Base-by-base conservation (phyloP, 1,140 invertebrate genomes). In the Drosophila punjabiensis region DNA sequence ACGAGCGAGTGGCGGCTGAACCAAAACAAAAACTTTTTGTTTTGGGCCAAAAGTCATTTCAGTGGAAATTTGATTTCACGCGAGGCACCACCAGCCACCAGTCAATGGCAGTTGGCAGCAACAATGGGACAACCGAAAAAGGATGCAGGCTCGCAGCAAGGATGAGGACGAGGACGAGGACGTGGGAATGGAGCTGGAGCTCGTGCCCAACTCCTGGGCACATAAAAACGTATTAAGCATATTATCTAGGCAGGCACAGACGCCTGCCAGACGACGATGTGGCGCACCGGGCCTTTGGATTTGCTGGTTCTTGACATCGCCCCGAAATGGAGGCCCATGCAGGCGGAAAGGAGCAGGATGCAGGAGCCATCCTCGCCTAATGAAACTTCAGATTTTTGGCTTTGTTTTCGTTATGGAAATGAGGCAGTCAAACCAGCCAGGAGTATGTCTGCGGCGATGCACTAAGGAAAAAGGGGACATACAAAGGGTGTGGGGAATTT, bases 201-300 rank as follows among this genome's bases (percentile, higher is more conserved):
- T 35, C 47, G 13, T 50, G 16, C 52, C 47, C 60, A 58, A 64
- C 69, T 73, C 41, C 80, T 58, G 61, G 52, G 61, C 86, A 73
- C 86, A 90, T 90, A 90, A 89, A 89, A 89, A 90, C 82, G 82
- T 90, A 91, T 90, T 90, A 91, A 87, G 86, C 86, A 82, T 87
- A 90, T 90, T 91, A 90, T 90, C 86, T 86, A 76, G 82, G 77
- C 85, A 81, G 77, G 66, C 81, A 76, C 77, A 87, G 84, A 83
- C 84, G 77, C 59, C 85, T 81, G 69, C 64, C 81, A 88, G 85
- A 81, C 84, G 68, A 81, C 65, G 77, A 81, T 74, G 74, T 74
- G 55, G 58, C 56, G 74, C 71, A 82, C 73, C 69, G 73, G 59
- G 43, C 55, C 65, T 82, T 79, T 68, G 81, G 70, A 62, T 90